phyloP scores from a whole-genome alignment of 2,797 vertebrate genomes.

The Sus cebifrons region DNA sequence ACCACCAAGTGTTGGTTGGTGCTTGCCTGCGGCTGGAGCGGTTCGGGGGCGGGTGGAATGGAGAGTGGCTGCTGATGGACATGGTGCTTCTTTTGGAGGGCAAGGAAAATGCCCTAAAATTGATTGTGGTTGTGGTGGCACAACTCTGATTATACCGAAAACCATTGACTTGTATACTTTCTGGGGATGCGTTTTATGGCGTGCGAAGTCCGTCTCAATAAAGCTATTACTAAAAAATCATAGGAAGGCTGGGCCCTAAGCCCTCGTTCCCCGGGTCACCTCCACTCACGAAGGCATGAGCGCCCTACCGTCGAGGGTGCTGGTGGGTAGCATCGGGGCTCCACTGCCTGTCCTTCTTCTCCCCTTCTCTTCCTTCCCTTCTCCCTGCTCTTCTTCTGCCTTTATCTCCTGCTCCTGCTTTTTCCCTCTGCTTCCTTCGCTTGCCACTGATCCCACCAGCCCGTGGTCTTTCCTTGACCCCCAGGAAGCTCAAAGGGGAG shows the following conservation, averaged over 20 bases:
- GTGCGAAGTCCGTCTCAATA: not conserved
- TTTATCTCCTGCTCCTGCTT: not conserved
- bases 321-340: rapidly evolving
- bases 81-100: not conserved
- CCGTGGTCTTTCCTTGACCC: not conserved
- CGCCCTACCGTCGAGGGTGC: rapidly evolving
- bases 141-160: not conserved
- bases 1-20: not conserved
- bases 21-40: not conserved
- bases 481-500: constrained; percentile 10
- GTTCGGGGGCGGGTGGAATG: not conserved
- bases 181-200: not conserved
- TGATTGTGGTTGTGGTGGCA: not conserved
- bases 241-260: not conserved
- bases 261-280: not conserved
- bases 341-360: not conserved
- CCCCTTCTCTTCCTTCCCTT: not conserved
- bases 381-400: not conserved
- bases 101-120: not conserved
- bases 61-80: not conserved
- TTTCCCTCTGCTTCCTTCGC: not conserved
- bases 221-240: not conserved
- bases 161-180: not conserved
- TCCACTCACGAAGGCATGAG: no score
- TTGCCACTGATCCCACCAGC: not conserved